phyloP scores from a whole-genome alignment of 2,888 invertebrate species.

The Pteria penguin region DNA sequence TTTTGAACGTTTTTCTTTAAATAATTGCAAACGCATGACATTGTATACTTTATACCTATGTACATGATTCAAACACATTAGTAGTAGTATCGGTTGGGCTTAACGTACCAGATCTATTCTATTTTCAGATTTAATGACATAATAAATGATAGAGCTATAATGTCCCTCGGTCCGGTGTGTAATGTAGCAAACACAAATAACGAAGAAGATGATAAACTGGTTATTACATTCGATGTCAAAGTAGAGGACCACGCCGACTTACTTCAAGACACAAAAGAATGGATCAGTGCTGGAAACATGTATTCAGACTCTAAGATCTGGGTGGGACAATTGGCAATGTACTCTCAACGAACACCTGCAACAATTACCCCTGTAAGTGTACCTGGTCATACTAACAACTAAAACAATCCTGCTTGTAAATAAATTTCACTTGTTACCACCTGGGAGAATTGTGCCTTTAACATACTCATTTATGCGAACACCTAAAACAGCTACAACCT shows the following conservation, averaged over 20 bases:
- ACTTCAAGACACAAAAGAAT: slow-evolving; percentile 42
- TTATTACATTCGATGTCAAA: slow-evolving; percentile 53
- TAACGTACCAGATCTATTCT: too few species aligned
- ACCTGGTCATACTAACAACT: too few species aligned
- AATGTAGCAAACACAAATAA: slow-evolving; percentile 50
- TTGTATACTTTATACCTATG: too few species aligned
- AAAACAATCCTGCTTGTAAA: too few species aligned
- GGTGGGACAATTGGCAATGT: slow-evolving; percentile 59
- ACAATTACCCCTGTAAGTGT: slow-evolving; percentile 34
- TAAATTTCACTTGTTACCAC: too few species aligned
- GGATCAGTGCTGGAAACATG: slow-evolving; percentile 60
- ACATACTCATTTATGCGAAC: too few species aligned
- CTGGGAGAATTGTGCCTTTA: too few species aligned
- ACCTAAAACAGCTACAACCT: too few species aligned
- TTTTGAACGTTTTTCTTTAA: too few species aligned
- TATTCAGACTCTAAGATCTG: slow-evolving; percentile 57
- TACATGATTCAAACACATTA: too few species aligned
- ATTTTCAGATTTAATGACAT: slow-evolving; percentile 52
- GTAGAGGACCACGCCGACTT: slow-evolving; percentile 49
- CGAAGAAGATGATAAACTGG: slow-evolving; percentile 52
- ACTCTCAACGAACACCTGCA: slow-evolving; percentile 22
- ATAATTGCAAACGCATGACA: too few species aligned
- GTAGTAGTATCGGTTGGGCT: too few species aligned
- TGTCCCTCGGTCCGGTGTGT: slow-evolving; percentile 57
- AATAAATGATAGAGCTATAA: slow-evolving; percentile 54